Conservation (phyloP, 2,888 invertebrate genomes). For the Nesidiocoris tenuis region DNA sequence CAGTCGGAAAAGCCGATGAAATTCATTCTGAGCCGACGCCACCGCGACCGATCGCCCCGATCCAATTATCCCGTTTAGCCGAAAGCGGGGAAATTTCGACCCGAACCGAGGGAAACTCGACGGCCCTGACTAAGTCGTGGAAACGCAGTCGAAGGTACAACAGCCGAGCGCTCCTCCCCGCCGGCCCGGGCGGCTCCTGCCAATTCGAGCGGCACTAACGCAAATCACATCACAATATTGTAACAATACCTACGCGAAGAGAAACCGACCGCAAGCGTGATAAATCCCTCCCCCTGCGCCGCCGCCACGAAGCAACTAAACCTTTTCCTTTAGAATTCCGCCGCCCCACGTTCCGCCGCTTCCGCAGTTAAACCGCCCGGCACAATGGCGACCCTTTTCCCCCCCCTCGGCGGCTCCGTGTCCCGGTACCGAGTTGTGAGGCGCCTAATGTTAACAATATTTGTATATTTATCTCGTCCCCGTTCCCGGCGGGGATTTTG, state of each 20-base stretch:
- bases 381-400: neutral
- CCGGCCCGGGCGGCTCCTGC: neutral
- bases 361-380: neutral
- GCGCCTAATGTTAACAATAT: slow-evolving; percentile 46
- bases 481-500: neutral
- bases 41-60: too few species aligned
- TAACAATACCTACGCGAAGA: slow-evolving; percentile 37
- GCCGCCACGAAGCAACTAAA: slow-evolving; percentile 3
- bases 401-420: neutral
- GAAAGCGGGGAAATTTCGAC: too few species aligned
- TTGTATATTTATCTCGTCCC: slow-evolving; percentile 36
- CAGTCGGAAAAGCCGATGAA: too few species aligned
- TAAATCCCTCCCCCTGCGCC: slow-evolving; percentile 24
- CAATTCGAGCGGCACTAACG: slow-evolving; percentile 43
- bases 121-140: too few species aligned
- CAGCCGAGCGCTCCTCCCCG: too few species aligned
- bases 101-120: too few species aligned
- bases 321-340: slow-evolving; percentile 11
- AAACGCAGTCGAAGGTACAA: too few species aligned
- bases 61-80: too few species aligned
- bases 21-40: too few species aligned
- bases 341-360: neutral
- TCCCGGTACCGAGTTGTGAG: neutral
- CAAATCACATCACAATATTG: slow-evolving; percentile 49
- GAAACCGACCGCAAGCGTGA: slow-evolving; percentile 19